Base-by-base conservation (phyloP, 2,888 invertebrate genomes). In the Ditula angustiorana region DNA sequence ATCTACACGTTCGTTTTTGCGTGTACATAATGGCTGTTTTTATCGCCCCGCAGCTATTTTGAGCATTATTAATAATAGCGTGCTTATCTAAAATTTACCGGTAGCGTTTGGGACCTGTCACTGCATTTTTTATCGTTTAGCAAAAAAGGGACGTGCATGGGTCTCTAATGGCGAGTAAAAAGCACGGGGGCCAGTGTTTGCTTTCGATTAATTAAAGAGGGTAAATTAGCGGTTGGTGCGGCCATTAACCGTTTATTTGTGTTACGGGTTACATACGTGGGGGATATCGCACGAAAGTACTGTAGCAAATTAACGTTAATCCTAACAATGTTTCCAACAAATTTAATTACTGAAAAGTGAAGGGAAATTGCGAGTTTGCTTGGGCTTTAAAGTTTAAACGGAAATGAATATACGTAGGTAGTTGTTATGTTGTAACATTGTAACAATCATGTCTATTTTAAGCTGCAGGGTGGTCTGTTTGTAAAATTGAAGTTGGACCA, bases 171-270 rank as follows among this genome's bases (percentile, higher is more conserved):
- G 76, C 65, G 69, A 71, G 33, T 71, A 75, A 79, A 78, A 76
- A 75, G 68, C 62, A 59, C 46, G 66, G 66, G 62, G 53, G 65
- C 64, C 66, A 66, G 71, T 73, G 71, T 78, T 76, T 75, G 67
- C 71, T 68, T 74, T 69, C 72, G 72, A 83, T 81, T 82, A 82
- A 82, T 83, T 79, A 79, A 70, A 70, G 62, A 53, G 64, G 62
- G 69, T 70, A 71, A 73, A 74, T 78, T 77, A 77, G 73, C 71
- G 74, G 73, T 72, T 71, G 68, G 56, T 37, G 69, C 57, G 67
- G 62, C 72, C 71, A 72, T 74, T 76, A 75, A 77, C 72, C 70
- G 61, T 78, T 73, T 79, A 75, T 78, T 73, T 75, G 67, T 70
- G 68, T 73, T 65, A 69, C 67, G 65, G 65, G 53, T 53, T 30